Conservation (phyloP, 2,888 invertebrate species). For the Athalia circularis region DNA sequence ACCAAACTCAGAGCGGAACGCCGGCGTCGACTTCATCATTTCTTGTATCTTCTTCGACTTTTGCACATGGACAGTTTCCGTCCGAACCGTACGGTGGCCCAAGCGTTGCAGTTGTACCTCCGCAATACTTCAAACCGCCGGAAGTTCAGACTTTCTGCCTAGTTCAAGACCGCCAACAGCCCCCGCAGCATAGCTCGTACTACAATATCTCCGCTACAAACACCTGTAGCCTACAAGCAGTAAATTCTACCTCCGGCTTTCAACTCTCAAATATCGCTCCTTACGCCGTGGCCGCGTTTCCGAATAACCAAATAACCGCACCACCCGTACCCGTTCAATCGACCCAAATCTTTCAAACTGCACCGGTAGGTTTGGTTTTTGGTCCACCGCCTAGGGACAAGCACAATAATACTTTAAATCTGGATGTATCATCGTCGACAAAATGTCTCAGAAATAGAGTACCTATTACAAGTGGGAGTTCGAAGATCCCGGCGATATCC, state of each 20-base stretch:
- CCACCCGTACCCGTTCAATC: slow-evolving; percentile 49
- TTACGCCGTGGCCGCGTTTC: slow-evolving; percentile 54
- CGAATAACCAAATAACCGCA: slow-evolving; percentile 55
- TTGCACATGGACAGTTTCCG: slow-evolving; percentile 59
- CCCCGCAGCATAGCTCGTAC: slow-evolving; percentile 54
- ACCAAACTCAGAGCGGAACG: slow-evolving; percentile 57
- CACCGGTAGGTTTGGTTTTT: slow-evolving; percentile 50
- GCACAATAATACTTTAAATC: slow-evolving; percentile 39
- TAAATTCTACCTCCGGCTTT: slow-evolving; percentile 59
- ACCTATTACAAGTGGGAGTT: background rate
- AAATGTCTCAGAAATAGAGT: slow-evolving; percentile 21
- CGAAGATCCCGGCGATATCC: slow-evolving; percentile 17
- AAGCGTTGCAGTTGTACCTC: slow-evolving; percentile 60
- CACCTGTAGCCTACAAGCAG: slow-evolving; percentile 59
- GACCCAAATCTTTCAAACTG: slow-evolving; percentile 57
- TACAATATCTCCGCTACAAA: slow-evolving; percentile 61
- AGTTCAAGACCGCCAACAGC: slow-evolving; percentile 58
- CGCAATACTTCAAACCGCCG: slow-evolving; percentile 64
- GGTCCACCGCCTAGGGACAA: slow-evolving; percentile 56
- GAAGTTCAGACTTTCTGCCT: slow-evolving; percentile 64
- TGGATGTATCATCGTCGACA: slow-evolving; percentile 46
- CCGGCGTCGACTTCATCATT: slow-evolving; percentile 56
- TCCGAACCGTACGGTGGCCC: slow-evolving; percentile 62
- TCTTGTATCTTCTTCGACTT: slow-evolving; percentile 62
- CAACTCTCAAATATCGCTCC: slow-evolving; percentile 57